These are phyloP conservation scores for Lepidurus arcticus DNA, from an alignment of 1,140 invertebrate genomes.

Conservation along the genomic window DNA sequence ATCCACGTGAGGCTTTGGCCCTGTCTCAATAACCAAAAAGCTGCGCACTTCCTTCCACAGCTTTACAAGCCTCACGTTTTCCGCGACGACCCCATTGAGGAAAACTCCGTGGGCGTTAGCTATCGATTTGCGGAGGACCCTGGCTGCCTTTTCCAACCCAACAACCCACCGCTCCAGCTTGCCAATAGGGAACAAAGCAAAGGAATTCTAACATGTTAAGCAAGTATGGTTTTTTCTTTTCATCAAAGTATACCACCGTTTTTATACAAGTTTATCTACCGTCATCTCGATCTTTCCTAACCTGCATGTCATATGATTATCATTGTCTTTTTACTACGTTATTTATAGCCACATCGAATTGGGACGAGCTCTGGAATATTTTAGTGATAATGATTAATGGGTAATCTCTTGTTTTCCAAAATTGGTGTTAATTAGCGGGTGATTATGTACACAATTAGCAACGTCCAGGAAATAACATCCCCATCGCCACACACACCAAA, in stretches of 20 bases:
- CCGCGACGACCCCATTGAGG: slow-evolving; percentile 13
- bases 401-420: slow-evolving; percentile 6
- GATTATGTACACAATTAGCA: slow-evolving; percentile 12
- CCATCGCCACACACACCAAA: neutral
- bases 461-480: slow-evolving; percentile 1
- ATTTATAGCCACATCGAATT: too few species aligned
- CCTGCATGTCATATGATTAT: too few species aligned
- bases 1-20: neutral
- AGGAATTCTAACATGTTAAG: too few species aligned
- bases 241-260: too few species aligned
- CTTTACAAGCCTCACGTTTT: neutral
- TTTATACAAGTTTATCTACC: too few species aligned
- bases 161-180: neutral
- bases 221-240: too few species aligned
- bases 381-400: neutral
- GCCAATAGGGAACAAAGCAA: too few species aligned
- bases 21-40: neutral
- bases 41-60: neutral
- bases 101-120: slow-evolving; percentile 7
- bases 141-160: slow-evolving; percentile 2
- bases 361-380: neutral
- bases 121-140: slow-evolving; percentile 5
- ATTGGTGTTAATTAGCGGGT: neutral
- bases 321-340: too few species aligned
- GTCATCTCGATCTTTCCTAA: too few species aligned